Percentiles rank a stretch among this genome's conserved stretches.
Evolutionary conservation across 2,113 vertebrate species (phyloP).

Genomic region (Odontesthes bonariensis): DNA sequence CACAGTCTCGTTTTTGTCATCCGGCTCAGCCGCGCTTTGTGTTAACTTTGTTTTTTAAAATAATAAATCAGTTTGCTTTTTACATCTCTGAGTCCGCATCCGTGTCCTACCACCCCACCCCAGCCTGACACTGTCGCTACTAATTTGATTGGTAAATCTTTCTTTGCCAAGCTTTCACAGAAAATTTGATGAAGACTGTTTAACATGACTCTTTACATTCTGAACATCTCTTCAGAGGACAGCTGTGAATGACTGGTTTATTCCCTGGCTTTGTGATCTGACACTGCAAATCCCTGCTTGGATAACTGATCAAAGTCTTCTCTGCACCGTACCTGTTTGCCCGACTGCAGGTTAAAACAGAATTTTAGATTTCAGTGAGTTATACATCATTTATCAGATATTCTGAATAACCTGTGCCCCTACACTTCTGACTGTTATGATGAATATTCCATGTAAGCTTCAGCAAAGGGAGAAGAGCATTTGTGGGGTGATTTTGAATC

Average conservation of each 20-base stretch:
- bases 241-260: neutral
- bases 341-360: conserved; percentile 18
- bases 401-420: conserved; percentile 10
- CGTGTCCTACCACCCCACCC: too few relatives aligned
- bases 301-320: conserved; percentile 21
- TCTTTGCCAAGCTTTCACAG: neutral
- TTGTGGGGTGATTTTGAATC: neutral
- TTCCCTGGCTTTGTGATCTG: conserved; percentile 8
- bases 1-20: too few relatives aligned
- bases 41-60: too few relatives aligned
- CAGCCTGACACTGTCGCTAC: too few relatives aligned
- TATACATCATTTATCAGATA: conserved; percentile 37
- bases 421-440: conserved; percentile 18
- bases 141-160: neutral
- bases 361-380: conserved; percentile 27
- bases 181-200: neutral
- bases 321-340: neutral
- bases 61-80: too few relatives aligned
- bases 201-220: neutral
- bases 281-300: conserved; percentile 3
- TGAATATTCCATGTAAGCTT: conserved; percentile 18
- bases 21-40: too few relatives aligned
- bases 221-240: conserved; percentile 1
- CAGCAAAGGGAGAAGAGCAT: neutral
- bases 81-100: too few relatives aligned